Evolutionary conservation across 2,797 vertebrate genomes (phyloP).

Genomic region (Limosa lapponica): DNA sequence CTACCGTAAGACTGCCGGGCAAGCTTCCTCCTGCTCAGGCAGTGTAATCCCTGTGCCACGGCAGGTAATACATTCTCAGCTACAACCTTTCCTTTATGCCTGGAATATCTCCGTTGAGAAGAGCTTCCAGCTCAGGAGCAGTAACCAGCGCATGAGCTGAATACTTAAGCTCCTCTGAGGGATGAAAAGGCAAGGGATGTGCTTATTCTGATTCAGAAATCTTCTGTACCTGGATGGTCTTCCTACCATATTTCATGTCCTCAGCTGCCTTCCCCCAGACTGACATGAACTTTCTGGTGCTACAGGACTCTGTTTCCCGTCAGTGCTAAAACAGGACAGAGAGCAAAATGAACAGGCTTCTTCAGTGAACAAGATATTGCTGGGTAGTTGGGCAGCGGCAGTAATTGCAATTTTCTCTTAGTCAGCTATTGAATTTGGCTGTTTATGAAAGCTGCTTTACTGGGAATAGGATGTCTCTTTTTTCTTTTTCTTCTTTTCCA

Average conservation of each 20-base stretch:
- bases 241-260: background rate
- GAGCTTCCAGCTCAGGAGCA: background rate
- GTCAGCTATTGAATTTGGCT: background rate
- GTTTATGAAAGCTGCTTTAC: background rate
- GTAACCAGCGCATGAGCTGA: background rate
- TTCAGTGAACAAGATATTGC: background rate
- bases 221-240: background rate
- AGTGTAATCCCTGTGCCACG: background rate
- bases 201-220: background rate
- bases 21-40: background rate
- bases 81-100: background rate
- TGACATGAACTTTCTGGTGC: background rate
- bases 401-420: background rate
- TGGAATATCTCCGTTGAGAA: background rate
- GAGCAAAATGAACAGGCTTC: constrained; percentile 6
- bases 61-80: background rate
- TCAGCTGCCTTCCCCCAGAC: background rate
- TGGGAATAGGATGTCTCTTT: background rate
- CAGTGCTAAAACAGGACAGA: background rate
- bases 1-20: rapidly evolving
- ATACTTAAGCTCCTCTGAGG: background rate
- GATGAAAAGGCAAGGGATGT: background rate
- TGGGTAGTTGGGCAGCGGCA: background rate
- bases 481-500: background rate
- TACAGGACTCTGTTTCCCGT: background rate